Conservation (phyloP, 1,140 invertebrate species). For the Drosophila auraria region DNA sequence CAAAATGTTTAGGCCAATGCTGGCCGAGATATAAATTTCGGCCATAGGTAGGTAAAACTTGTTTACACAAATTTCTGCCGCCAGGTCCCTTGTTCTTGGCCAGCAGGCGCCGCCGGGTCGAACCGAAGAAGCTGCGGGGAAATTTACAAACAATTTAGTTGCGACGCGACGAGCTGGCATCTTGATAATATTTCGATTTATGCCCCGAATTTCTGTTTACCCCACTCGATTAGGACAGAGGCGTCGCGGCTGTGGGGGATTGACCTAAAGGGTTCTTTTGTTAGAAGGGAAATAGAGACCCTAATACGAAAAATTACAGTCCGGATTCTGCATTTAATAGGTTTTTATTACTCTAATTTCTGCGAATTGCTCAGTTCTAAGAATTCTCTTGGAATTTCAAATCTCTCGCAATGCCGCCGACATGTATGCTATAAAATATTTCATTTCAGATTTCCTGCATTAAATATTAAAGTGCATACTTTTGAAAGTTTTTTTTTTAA, state of each 20-base stretch:
- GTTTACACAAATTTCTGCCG: conserved; percentile 63
- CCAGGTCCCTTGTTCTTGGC: conserved; percentile 35
- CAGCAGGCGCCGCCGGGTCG: conserved; percentile 26
- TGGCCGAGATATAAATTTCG: conserved; percentile 52
- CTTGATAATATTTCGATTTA: conserved; percentile 84
- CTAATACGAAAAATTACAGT: no score
- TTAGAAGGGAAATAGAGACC: neutral
- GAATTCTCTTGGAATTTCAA: neutral
- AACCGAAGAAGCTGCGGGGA: conserved; percentile 15
- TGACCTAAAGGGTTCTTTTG: neutral
- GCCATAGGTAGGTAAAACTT: conserved; percentile 67
- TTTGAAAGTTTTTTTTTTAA: no score
- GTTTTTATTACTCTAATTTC: conserved; percentile 3
- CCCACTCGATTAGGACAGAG: conserved; percentile 17
- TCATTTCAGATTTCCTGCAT: neutral
- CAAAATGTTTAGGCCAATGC: conserved; percentile 53
- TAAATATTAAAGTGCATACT: no score
- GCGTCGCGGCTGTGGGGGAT: neutral
- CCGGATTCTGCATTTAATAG: neutral
- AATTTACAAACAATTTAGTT: conserved; percentile 69
- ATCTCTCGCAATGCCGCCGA: neutral
- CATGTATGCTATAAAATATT: neutral
- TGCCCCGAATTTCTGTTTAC: conserved; percentile 31
- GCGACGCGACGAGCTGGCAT: conserved; percentile 74
- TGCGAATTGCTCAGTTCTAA: neutral